phyloP scores from a whole-genome alignment of 2,797 vertebrate genomes.

The Vultur gryphus region DNA sequence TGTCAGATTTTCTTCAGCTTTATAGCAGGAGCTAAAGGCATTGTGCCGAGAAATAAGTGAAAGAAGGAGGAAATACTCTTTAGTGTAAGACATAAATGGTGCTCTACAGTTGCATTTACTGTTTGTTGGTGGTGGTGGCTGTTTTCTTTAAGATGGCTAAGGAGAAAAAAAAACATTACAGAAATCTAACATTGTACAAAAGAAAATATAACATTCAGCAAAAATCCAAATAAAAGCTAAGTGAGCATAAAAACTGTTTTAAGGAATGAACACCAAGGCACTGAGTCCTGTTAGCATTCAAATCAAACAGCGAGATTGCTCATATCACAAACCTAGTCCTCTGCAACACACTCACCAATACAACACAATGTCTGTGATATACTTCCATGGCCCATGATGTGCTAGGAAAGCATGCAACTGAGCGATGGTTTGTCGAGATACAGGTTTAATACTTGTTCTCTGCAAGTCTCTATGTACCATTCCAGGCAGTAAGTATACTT shows the following conservation, averaged over 20 bases:
- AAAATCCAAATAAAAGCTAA: neutral
- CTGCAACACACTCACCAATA: neutral
- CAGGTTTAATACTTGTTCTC: neutral
- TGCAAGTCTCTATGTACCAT: neutral
- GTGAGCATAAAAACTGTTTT: neutral
- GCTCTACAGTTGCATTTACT: neutral
- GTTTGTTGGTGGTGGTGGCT: neutral
- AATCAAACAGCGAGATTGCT: neutral
- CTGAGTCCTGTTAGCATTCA: neutral
- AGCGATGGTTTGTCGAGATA: neutral
- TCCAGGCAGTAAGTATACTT: neutral
- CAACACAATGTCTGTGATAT: neutral
- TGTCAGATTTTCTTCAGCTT: conserved; percentile 5
- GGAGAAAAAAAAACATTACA: neutral
- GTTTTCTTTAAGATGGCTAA: neutral
- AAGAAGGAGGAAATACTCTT: neutral
- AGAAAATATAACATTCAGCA: neutral
- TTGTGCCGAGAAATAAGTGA: neutral
- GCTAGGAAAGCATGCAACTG: neutral
- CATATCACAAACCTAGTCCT: neutral
- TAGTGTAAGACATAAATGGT: neutral
- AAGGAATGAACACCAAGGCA: neutral
- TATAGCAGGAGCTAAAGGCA: neutral
- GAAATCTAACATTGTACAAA: neutral
- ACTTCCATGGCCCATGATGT: neutral